These are phyloP conservation scores for Heliconius melpomene DNA, from an alignment of 1,140 invertebrate species.

Conservation along the genomic window DNA sequence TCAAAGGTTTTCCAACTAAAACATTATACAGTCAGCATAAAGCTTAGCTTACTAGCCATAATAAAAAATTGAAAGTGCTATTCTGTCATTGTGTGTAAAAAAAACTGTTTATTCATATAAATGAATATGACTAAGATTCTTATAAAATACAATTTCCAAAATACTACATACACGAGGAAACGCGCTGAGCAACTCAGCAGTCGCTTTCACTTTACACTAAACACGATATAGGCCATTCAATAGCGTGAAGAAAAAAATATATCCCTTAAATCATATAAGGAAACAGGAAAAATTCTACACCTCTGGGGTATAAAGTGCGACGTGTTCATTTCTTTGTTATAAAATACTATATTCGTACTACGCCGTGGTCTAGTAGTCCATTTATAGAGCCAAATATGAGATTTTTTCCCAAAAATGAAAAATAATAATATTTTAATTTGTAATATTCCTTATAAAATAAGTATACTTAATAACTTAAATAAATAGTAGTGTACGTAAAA, in stretches of 20 bases:
- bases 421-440: background rate
- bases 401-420: background rate
- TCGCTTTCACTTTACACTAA: conserved; percentile 1
- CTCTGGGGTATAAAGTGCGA: conserved; percentile 9
- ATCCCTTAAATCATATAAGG: background rate
- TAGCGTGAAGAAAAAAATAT: background rate
- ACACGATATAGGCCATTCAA: background rate
- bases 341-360: background rate
- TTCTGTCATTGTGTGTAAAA: too few relatives aligned
- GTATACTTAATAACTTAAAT: too few relatives aligned
- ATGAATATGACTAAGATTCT: too few relatives aligned
- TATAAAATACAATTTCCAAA: background rate
- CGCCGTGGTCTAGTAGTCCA: background rate
- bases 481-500: too few relatives aligned
- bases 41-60: too few relatives aligned
- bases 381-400: background rate
- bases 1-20: too few relatives aligned
- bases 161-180: background rate
- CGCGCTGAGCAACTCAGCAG: background rate
- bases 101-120: too few relatives aligned
- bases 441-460: too few relatives aligned
- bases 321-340: conserved; percentile 11
- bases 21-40: too few relatives aligned
- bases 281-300: conserved; percentile 11
- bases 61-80: too few relatives aligned